These are phyloP conservation scores for Megaceryle torquata DNA, from an alignment of 2,113 vertebrate species.

Conservation along the genomic window DNA sequence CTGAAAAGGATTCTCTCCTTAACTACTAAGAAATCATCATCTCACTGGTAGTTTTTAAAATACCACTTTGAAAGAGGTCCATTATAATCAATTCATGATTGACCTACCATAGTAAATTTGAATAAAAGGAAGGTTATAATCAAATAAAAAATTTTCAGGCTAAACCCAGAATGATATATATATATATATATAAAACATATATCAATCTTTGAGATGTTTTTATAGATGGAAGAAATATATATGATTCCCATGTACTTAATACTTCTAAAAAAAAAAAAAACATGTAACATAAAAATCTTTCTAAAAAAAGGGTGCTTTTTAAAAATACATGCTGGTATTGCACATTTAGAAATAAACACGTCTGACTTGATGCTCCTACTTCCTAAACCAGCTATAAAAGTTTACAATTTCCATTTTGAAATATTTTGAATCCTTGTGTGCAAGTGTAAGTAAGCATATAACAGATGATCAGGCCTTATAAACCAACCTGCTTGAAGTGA, in stretches of 20 bases:
- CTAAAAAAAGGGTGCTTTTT: not conserved
- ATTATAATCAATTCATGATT: not conserved
- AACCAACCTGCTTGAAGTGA: conserved; percentile 82
- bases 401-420: not conserved
- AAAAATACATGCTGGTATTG: not conserved
- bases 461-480: not conserved
- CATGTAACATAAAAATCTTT: not conserved
- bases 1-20: not conserved
- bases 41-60: not conserved
- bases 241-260: not conserved
- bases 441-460: not conserved
- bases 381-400: not conserved
- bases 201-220: not conserved
- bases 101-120: not conserved
- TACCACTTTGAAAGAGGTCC: not conserved
- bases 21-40: not conserved
- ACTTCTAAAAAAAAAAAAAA: not conserved
- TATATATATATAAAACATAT: not conserved
- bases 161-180: not conserved
- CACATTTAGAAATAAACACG: not conserved
- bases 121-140: not conserved
- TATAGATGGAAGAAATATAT: not conserved
- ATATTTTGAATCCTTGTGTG: not conserved
- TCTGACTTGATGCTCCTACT: not conserved
- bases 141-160: not conserved